Evolutionary conservation across 2,888 invertebrate species (phyloP).

Genomic region (Eilema caniola): DNA sequence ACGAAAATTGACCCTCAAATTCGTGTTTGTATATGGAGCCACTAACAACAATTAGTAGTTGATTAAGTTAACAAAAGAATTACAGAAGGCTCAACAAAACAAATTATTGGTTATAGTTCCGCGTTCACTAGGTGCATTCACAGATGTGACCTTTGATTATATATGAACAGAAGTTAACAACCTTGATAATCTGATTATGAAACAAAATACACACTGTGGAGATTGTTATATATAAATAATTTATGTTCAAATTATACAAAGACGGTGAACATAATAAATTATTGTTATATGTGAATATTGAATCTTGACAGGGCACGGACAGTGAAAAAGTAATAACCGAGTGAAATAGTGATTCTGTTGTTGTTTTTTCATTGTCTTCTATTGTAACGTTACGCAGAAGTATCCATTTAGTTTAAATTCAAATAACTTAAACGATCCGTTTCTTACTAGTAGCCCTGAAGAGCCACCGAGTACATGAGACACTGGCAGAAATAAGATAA

Average conservation of each 20-base stretch:
- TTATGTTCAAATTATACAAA: neutral
- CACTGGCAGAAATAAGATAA: neutral
- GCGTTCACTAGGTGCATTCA: neutral
- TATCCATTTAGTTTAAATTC: neutral
- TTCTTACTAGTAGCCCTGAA: neutral
- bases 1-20: neutral
- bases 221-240: neutral
- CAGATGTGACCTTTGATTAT: neutral
- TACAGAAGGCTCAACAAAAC: neutral
- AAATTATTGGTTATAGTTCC: neutral
- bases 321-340: too few species aligned
- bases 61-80: neutral
- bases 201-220: neutral
- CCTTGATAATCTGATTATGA: conserved; percentile 8
- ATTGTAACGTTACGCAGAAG: neutral
- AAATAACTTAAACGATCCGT: neutral
- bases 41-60: neutral
- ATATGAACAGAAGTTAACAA: neutral
- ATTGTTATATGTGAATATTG: neutral
- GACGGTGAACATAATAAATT: neutral
- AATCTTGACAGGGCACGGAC: too few species aligned
- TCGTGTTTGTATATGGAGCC: neutral
- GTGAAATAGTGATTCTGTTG: neutral
- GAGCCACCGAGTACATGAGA: neutral
- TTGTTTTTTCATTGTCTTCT: neutral